A percentile compares a stretch with the other conserved stretches of the same genome.
phyloP scores from a whole-genome alignment of 1,140 invertebrate species.

The Tetramorium parvispinum region DNA sequence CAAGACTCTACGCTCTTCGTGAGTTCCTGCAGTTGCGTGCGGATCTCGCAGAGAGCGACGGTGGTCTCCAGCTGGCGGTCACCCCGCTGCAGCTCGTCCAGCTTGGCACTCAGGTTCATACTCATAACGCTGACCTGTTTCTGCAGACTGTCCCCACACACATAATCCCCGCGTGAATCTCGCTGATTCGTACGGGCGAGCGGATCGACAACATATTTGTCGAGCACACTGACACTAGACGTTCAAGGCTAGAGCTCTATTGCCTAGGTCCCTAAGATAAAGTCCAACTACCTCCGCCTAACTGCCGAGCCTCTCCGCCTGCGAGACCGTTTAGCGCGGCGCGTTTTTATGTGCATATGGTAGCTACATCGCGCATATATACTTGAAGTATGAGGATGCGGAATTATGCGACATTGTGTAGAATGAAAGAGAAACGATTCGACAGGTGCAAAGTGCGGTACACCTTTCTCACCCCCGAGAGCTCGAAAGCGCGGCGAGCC shows the following conservation, averaged over 20 bases:
- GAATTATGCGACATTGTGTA: constrained; percentile 5
- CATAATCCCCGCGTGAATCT: constrained; percentile 71
- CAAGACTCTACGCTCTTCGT: constrained; percentile 97
- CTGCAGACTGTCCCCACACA: constrained; percentile 91
- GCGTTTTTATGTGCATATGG: constrained; percentile 1
- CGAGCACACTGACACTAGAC: constrained; percentile 72
- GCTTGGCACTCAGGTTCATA: constrained; percentile 96
- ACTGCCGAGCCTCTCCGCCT: constrained; percentile 75
- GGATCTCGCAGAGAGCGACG: constrained; percentile 95
- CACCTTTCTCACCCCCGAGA: constrained; percentile 19
- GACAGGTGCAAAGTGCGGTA: constrained; percentile 28
- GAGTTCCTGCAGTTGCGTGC: constrained; percentile 95
- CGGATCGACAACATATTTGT: constrained; percentile 68
- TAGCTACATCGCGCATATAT: not conserved
- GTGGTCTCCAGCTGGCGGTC: constrained; percentile 95
- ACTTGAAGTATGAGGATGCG: constrained; percentile 5
- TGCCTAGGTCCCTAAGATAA: constrained; percentile 59
- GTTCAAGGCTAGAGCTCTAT: constrained; percentile 69
- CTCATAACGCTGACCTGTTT: constrained; percentile 98
- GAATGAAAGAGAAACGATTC: constrained; percentile 17
- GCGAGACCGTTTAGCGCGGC: constrained; percentile 44
- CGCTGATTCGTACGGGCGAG: constrained; percentile 65
- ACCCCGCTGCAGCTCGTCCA: constrained; percentile 95
- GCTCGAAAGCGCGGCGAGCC: constrained; percentile 55
- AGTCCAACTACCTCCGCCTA: constrained; percentile 68